A percentile compares a stretch with the other conserved stretches of the same genome.
phyloP scores from a whole-genome alignment of 2,888 invertebrate genomes.

The Drosophila atroscutellata region DNA sequence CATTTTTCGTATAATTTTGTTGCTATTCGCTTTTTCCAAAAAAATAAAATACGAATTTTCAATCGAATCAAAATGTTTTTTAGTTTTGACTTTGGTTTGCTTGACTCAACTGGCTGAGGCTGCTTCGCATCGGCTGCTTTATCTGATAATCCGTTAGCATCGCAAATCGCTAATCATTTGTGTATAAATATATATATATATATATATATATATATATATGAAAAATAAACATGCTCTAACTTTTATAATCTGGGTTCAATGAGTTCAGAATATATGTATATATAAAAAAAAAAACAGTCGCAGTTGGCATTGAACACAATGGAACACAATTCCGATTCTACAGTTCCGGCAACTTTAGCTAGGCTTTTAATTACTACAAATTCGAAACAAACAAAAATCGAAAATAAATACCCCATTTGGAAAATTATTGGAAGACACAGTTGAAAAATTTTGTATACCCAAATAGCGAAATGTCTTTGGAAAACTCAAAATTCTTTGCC shows the following conservation, averaged over 20 bases:
- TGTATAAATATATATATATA: background rate
- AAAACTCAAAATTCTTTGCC: slow-evolving; percentile 49
- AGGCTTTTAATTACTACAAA: slow-evolving; percentile 10
- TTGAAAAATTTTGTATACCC: slow-evolving; percentile 19
- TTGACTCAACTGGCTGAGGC: background rate
- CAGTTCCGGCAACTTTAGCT: slow-evolving; percentile 23
- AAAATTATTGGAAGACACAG: background rate
- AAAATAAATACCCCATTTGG: slow-evolving; percentile 23
- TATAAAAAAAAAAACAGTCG: background rate
- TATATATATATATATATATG: background rate
- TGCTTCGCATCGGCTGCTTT: background rate
- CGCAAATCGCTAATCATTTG: background rate
- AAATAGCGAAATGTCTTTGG: slow-evolving; percentile 52
- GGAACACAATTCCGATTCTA: background rate
- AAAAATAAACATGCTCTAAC: background rate
- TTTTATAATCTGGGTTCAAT: background rate
- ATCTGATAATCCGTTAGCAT: background rate
- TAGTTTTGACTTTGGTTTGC: background rate
- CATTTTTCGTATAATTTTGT: slow-evolving; percentile 48
- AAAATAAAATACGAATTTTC: background rate
- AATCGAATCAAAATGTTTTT: background rate
- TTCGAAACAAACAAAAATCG: background rate
- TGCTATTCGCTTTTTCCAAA: slow-evolving; percentile 14
- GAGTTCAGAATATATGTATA: background rate
- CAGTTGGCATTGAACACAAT: background rate